phyloP scores from a whole-genome alignment of 2,797 vertebrate genomes.

The Mus spretus region DNA sequence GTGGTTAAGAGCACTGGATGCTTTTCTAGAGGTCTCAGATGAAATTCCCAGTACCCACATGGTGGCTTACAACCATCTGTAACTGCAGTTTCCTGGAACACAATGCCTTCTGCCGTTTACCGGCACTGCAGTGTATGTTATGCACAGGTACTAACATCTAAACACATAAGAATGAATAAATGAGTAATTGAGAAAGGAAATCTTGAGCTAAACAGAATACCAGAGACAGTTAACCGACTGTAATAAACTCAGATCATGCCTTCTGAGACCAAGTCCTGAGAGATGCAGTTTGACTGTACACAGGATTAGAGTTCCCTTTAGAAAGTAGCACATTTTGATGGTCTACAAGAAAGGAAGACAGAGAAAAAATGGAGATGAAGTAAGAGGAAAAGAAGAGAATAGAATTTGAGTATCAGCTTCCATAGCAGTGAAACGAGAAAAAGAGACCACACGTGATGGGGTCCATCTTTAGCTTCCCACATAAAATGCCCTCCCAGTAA shows the following conservation, averaged over 20 bases:
- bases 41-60: background rate
- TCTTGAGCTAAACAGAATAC: background rate
- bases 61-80: background rate
- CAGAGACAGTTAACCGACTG: background rate
- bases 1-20: background rate
- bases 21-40: background rate
- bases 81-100: background rate
- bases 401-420: background rate
- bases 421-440: background rate
- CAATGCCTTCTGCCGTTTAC: background rate
- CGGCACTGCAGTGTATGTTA: background rate
- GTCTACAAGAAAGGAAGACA: background rate
- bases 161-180: background rate
- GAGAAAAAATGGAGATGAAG: background rate
- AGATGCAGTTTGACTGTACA: conserved; percentile 41
- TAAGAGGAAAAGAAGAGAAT: conserved; percentile 28
- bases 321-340: background rate
- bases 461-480: background rate
- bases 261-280: conserved; percentile 50
- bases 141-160: background rate
- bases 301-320: conserved; percentile 18
- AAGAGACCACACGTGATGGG: background rate
- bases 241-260: background rate
- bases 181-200: background rate
- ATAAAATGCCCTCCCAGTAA: background rate